Evolutionary conservation across 2,797 vertebrate genomes (phyloP), one percentile per base, ranked within the genome.

Genomic region (Crenuchus spilurus): DNA sequence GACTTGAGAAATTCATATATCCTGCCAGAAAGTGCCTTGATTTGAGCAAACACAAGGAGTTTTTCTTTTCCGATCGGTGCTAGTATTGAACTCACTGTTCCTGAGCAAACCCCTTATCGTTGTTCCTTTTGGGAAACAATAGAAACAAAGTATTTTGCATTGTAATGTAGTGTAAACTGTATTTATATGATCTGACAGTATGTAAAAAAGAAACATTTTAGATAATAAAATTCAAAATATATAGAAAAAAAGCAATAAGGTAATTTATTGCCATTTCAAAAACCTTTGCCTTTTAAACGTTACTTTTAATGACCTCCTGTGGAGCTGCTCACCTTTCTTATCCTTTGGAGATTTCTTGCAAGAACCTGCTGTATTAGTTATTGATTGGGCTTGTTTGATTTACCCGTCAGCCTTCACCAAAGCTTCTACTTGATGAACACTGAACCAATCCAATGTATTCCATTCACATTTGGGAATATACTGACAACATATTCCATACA

Each of bases 11-110:
- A 31, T 70, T 58, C 6, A 52, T 55, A 46, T 60, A 67, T 66
- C 30, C 80, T 83, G 84, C 79, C 84, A 72, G 79, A 54, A 94
- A 95, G 95, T 96, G 96, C 96, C 96, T 96, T 96, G 92, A 77
- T 90, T 87, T 28, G 83, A 85, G 79, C 81, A 83, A 86, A 83
- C 79, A 75, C 69, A 44, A 61, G 74, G 69, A 79, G 61, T 62
- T 69, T 62, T 46, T 79, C 72, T 87, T 87, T 89, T 88, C 84
- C 90, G 89, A 92, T 92, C 88, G 93, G 93, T 95, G 93, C 92
- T 94, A 90, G 79, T 90, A 85, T 87, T 86, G 9, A 85, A 89
- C 91, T 87, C 88, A 88, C 86, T 81, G 84, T 87, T 91, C 89
- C 79, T 81, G 90, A 91, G 84, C 77, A 92, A 86, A 87, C 83